A percentile compares a stretch with the other conserved stretches of the same genome.
These are phyloP conservation scores for Clarias magur DNA, from an alignment of 2,113 vertebrate genomes.

Conservation along the genomic window DNA sequence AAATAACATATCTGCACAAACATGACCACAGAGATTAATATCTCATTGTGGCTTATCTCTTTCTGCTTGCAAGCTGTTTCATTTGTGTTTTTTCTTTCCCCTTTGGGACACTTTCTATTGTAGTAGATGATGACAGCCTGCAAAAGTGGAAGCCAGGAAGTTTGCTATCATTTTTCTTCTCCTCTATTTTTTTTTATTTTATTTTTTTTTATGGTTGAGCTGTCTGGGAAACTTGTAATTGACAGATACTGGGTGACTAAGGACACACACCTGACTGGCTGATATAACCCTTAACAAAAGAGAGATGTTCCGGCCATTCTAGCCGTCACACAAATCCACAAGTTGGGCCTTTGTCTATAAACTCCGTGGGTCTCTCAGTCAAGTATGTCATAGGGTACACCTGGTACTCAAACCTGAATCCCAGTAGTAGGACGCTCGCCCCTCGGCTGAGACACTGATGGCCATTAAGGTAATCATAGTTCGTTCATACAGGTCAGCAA, in stretches of 20 bases:
- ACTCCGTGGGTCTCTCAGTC: too few species aligned
- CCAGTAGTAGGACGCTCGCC: neutral
- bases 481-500: neutral
- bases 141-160: neutral
- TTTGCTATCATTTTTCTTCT: neutral
- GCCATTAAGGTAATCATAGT: neutral
- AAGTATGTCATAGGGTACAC: neutral
- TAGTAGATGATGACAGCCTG: neutral
- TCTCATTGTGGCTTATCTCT: conserved; percentile 15
- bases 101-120: neutral
- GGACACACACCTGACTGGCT: neutral
- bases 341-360: neutral
- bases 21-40: conserved; percentile 9
- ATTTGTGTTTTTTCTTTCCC: neutral
- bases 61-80: conserved; percentile 3
- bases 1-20: conserved; percentile 32
- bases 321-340: neutral
- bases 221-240: conserved; percentile 23
- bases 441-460: neutral
- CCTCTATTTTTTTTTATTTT: neutral
- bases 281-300: neutral
- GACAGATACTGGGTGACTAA: conserved; percentile 5
- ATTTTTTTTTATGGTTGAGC: conserved; percentile 5
- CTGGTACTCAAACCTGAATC: neutral
- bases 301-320: neutral